Conservation (phyloP, 30 jellyfish, hydroid and myxozoan species). For the Cassiopea xamachana region DNA sequence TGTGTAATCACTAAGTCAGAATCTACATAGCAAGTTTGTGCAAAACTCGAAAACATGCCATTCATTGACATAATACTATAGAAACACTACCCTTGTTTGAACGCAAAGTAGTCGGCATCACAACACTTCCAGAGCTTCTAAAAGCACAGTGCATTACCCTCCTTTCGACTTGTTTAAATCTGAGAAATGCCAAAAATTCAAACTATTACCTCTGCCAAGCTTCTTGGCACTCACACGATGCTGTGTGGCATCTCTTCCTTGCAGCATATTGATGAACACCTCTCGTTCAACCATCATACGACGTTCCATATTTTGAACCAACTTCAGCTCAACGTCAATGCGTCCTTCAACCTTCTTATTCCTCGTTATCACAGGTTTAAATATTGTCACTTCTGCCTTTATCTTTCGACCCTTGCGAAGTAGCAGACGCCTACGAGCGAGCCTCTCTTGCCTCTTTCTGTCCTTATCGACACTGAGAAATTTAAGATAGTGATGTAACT, state of each 20-base stretch:
- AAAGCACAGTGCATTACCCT: no score
- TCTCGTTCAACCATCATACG: conserved; percentile 60
- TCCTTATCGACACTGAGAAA: conserved; percentile 71
- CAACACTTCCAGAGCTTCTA: no score
- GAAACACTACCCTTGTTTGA: no score
- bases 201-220: conserved; percentile 42
- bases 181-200: background rate
- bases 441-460: conserved; percentile 80
- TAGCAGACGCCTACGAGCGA: conserved; percentile 81
- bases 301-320: conserved; percentile 44
- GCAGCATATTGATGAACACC: conserved; percentile 58
- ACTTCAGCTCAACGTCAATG: conserved; percentile 42
- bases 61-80: no score
- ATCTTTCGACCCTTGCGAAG: conserved; percentile 52
- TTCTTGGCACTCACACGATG: conserved; percentile 62
- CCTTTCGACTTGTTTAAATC: no score
- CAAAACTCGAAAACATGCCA: no score
- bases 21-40: no score
- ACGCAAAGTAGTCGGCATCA: no score
- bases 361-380: conserved; percentile 29
- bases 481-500: background rate
- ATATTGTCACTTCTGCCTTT: conserved; percentile 6
- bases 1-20: no score
- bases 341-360: conserved; percentile 48
- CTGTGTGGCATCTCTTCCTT: conserved; percentile 66